Base-by-base conservation (phyloP, 2,113 vertebrate genomes). In the Catagonus wagneri region DNA sequence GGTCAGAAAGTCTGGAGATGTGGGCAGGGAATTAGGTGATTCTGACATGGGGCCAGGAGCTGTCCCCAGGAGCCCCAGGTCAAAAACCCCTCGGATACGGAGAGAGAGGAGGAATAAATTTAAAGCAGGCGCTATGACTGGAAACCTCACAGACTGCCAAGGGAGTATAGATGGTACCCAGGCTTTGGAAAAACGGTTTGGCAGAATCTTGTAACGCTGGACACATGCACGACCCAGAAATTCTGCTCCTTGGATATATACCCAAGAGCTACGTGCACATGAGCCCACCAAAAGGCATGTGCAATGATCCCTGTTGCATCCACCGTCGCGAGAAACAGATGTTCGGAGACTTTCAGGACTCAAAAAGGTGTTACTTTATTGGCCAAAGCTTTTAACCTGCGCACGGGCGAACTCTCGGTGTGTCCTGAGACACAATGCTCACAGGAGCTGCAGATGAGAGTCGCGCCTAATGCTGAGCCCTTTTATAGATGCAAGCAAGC, bases 141-240 rank as follows among this genome's bases (percentile, higher is more conserved):
- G 22, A 32, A 34, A 0, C 2, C 12, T 90, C 44, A 15, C 4
- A 3, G 29, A 7, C 61, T 2, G 25, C 63, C 15, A n/a, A 39
- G 39, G 29, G 72, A 7, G 7, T 16, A 12, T 15, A 39, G 15
- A 5, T 25, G 25, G 50, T 50, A 29, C 66, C 44, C 15, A 34
- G 2, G 0, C n/a, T 83, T 74, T 7, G 52, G 61, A 17, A 39
- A 69, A 58, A 36, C 50, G 66, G 66, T 39, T n/a, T 63, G 68
- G n/a, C 23, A 69, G 58, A 89, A 23, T 69, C 76, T 80, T 39
- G 23, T 39, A 39, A 34, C 58, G 71, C 71, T 66, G 25, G 27
- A 7, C 1, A 0, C 5, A 2, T 6, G 6, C 20, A 22, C 7
- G 56, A 36, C 68, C 50, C 61, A 36, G 52, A 12, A 39, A 32